phyloP scores from a whole-genome alignment of 1,140 invertebrate genomes.

The Diorhabda sublineata region DNA sequence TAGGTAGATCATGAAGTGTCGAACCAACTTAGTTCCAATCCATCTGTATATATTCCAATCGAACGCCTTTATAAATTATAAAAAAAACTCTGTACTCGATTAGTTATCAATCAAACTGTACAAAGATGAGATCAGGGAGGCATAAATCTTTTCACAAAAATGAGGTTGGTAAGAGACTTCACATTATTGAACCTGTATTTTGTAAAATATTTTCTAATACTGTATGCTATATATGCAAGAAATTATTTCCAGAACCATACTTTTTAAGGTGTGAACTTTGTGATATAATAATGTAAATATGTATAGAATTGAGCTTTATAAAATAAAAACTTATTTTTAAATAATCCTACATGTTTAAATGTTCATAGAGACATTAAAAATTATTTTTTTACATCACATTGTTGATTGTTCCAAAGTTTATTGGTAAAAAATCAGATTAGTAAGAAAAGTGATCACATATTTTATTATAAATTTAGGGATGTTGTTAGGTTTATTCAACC shows the following conservation, averaged over 20 bases:
- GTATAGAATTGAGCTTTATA: slow-evolving; percentile 1
- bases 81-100: too few relatives aligned
- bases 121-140: too few relatives aligned
- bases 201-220: slow-evolving; percentile 15
- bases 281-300: not conserved
- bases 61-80: too few relatives aligned
- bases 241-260: not conserved
- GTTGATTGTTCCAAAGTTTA: slow-evolving; percentile 7
- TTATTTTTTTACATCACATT: slow-evolving; percentile 22
- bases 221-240: slow-evolving; percentile 5
- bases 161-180: too few relatives aligned
- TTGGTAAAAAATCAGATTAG: slow-evolving; percentile 2
- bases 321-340: not conserved
- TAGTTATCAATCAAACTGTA: too few relatives aligned
- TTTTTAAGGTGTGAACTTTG: not conserved
- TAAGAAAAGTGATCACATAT: not conserved
- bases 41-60: too few relatives aligned
- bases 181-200: slow-evolving; percentile 4
- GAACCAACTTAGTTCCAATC: too few relatives aligned
- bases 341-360: too few relatives aligned
- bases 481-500: too few relatives aligned
- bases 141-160: too few relatives aligned
- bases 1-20: too few relatives aligned
- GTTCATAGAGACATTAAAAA: not conserved
- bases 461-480: not conserved